Conservation (phyloP, 2,113 vertebrate genomes). For the Poeciliopsis prolifica region DNA sequence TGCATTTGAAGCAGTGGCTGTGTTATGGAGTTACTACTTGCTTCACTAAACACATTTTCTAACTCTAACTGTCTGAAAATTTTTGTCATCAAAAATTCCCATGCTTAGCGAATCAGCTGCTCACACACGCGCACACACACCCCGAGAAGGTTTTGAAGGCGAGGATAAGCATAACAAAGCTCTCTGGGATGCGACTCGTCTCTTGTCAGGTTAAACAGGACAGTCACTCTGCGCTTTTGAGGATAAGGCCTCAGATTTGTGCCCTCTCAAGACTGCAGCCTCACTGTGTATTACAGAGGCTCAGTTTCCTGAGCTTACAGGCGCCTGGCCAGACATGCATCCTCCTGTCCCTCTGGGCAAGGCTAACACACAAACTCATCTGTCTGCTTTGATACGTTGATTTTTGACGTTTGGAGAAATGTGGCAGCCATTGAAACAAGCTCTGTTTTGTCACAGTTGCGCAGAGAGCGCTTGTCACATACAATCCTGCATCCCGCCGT, state of each 20-base stretch:
- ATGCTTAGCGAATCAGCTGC: background rate
- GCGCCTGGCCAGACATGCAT: slow-evolving; percentile 51
- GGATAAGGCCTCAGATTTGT: slow-evolving; percentile 48
- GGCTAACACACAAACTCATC: slow-evolving; percentile 62
- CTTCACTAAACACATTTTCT: background rate
- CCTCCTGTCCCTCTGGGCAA: slow-evolving; percentile 57
- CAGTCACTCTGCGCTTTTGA: slow-evolving; percentile 42
- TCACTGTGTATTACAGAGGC: slow-evolving; percentile 46
- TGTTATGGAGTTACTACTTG: background rate
- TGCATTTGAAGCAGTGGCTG: background rate
- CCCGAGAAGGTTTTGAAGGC: background rate
- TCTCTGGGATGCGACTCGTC: slow-evolving; percentile 8
- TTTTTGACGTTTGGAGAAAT: slow-evolving; percentile 62
- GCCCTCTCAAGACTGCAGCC: slow-evolving; percentile 30
- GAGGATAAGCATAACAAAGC: background rate
- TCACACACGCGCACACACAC: background rate
- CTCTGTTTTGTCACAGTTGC: slow-evolving; percentile 67
- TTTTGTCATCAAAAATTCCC: background rate
- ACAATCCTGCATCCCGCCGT: slow-evolving; percentile 46
- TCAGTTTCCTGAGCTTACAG: slow-evolving; percentile 49
- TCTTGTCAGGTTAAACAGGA: slow-evolving; percentile 36
- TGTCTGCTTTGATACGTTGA: slow-evolving; percentile 68
- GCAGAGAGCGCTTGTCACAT: slow-evolving; percentile 62
- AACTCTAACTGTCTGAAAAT: background rate
- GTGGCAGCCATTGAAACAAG: slow-evolving; percentile 67